These are phyloP conservation scores for Oreochromis tanganicae DNA, from an alignment of 2,113 vertebrate species.

Conservation along the genomic window DNA sequence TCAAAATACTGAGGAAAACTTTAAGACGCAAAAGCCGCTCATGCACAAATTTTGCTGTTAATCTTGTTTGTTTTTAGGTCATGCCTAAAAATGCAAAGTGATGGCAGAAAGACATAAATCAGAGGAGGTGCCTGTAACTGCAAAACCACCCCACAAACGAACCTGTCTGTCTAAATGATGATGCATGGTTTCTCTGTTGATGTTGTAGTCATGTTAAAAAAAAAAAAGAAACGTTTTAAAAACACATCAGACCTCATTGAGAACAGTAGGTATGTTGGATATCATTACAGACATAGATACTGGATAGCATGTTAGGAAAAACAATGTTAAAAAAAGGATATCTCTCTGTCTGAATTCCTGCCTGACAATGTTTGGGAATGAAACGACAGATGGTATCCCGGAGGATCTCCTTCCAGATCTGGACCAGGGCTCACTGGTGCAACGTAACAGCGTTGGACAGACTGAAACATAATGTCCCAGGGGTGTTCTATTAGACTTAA, in stretches of 20 bases:
- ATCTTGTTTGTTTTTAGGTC: not conserved
- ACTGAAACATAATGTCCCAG: not conserved
- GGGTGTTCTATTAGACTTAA: not conserved
- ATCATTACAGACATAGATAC: not conserved
- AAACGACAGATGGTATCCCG: not conserved
- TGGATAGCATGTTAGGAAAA: not conserved
- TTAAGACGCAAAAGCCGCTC: not conserved
- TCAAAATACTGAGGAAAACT: not conserved
- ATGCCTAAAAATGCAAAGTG: not conserved
- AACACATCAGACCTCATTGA: not conserved
- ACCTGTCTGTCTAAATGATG: not conserved
- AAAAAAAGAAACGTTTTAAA: not conserved
- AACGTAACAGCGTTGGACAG: not conserved
- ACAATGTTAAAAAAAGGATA: not conserved
- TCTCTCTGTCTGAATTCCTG: not conserved
- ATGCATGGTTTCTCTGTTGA: not conserved
- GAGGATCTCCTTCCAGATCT: not conserved
- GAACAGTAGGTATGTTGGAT: not conserved
- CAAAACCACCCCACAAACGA: not conserved
- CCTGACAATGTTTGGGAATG: not conserved
- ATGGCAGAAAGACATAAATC: not conserved
- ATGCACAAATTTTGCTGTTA: not conserved
- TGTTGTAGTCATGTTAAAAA: not conserved
- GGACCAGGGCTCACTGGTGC: not conserved
- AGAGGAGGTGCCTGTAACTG: not conserved